Evolutionary conservation across 2,888 invertebrate species (phyloP).

Genomic region (Oxytorus armatus): DNA sequence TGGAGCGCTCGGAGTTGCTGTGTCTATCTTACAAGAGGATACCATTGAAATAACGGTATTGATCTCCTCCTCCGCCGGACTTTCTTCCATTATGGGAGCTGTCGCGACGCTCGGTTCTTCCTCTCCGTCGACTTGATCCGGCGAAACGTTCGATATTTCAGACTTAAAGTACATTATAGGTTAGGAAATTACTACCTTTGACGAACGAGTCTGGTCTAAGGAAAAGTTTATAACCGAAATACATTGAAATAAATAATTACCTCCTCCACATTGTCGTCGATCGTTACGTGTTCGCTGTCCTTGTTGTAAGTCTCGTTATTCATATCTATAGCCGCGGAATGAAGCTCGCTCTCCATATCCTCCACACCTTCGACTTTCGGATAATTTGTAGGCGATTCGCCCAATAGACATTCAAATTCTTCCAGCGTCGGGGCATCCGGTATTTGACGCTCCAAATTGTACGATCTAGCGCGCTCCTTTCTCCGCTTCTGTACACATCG

Average conservation of each 20-base stretch:
- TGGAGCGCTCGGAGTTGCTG: constrained; percentile 50
- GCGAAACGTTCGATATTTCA: constrained; percentile 19
- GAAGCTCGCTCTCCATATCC: constrained; percentile 83
- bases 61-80: constrained; percentile 12
- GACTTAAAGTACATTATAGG: constrained; percentile 18
- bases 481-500: constrained; percentile 79
- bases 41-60: constrained; percentile 19
- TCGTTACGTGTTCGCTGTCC: constrained; percentile 21
- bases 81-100: constrained; percentile 70
- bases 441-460: constrained; percentile 77
- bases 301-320: constrained; percentile 78
- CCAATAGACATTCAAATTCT: constrained; percentile 82
- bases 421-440: constrained; percentile 83
- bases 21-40: constrained; percentile 69
- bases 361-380: constrained; percentile 82
- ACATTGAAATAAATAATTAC: constrained; percentile 26
- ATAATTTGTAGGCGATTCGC: constrained; percentile 83
- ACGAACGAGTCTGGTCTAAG: too few species aligned
- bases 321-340: constrained; percentile 82
- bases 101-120: constrained; percentile 67
- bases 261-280: constrained; percentile 5
- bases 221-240: too few species aligned
- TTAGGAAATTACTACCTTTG: too few species aligned
- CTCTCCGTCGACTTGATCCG: constrained; percentile 48
- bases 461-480: constrained; percentile 76